Conservation (phyloP, 2,888 invertebrate species). For the Spodoptera exigua region DNA sequence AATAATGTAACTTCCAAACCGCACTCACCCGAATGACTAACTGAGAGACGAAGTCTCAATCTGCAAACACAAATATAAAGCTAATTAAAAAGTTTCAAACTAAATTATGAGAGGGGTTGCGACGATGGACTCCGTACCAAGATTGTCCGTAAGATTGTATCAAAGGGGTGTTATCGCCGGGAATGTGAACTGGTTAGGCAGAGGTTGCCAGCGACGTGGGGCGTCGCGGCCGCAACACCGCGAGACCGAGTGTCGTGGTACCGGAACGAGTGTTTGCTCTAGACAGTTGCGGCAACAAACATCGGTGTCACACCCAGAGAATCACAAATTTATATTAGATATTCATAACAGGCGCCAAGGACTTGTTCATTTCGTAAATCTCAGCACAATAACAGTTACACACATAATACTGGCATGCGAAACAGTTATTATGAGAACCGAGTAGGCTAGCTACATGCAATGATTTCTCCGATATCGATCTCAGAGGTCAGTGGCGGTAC, state of each 20-base stretch:
- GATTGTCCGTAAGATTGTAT: conserved; percentile 86
- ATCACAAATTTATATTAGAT: conserved; percentile 88
- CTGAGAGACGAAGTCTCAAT: conserved; percentile 86
- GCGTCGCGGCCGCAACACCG: conserved; percentile 49
- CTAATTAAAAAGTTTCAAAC: conserved; percentile 89
- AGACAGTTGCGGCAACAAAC: conserved; percentile 84
- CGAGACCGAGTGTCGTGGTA: conserved; percentile 72
- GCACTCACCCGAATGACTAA: conserved; percentile 83
- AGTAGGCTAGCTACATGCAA: conserved; percentile 38
- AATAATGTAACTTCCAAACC: conserved; percentile 85
- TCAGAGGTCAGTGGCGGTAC: conserved; percentile 36
- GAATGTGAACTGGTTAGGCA: conserved; percentile 70
- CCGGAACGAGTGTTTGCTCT: conserved; percentile 79
- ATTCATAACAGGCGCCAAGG: conserved; percentile 86
- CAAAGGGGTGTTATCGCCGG: conserved; percentile 78
- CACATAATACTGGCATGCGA: conserved; percentile 64
- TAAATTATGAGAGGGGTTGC: conserved; percentile 89
- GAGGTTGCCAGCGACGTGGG: conserved; percentile 43
- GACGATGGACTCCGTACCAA: conserved; percentile 85
- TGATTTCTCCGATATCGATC: conserved; percentile 27
- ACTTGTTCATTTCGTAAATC: conserved; percentile 83
- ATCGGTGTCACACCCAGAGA: conserved; percentile 85
- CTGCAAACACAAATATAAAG: conserved; percentile 89
- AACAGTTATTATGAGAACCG: conserved; percentile 68
- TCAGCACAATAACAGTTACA: conserved; percentile 74